Evolutionary conservation across 2,888 invertebrate genomes (phyloP).

Genomic region (Pseudococcus longispinus): DNA sequence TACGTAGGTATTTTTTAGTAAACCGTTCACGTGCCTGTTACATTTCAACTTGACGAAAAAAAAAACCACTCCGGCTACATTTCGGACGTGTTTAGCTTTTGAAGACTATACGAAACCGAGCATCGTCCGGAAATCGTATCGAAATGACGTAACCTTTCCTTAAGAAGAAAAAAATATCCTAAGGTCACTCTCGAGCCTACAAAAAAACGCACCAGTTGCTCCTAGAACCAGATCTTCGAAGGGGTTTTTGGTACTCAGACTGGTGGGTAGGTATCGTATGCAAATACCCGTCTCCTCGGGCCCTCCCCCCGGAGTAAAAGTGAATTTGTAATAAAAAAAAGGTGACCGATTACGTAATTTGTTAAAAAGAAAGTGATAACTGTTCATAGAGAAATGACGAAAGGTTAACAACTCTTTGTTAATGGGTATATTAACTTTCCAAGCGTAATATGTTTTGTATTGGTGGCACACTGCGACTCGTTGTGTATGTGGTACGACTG

Average conservation of each 20-base stretch:
- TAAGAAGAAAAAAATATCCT: not conserved
- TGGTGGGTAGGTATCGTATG: not conserved
- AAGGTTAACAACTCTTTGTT: constrained; percentile 56
- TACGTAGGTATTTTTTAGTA: not conserved
- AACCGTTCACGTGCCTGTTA: constrained; percentile 3
- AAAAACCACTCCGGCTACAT: not conserved
- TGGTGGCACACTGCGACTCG: constrained; percentile 23
- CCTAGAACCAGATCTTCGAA: constrained; percentile 9
- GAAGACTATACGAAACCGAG: too few species aligned
- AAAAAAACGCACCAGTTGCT: not conserved
- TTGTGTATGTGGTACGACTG: not conserved
- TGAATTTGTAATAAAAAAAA: constrained; percentile 48
- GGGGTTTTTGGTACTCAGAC: not conserved
- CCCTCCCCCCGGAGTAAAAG: not conserved
- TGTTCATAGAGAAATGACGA: constrained; percentile 53
- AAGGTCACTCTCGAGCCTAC: constrained; percentile 10
- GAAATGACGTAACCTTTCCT: not conserved
- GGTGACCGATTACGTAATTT: constrained; percentile 55
- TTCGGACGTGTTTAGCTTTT: constrained; percentile 40
- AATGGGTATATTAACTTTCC: constrained; percentile 56
- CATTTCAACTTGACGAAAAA: not conserved
- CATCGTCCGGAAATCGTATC: constrained; percentile 12
- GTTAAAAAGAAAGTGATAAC: constrained; percentile 56
- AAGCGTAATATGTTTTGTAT: constrained; percentile 55
- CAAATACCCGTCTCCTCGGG: not conserved